Conservation (phyloP, 2,113 vertebrate species). For the Euleptes europaea region DNA sequence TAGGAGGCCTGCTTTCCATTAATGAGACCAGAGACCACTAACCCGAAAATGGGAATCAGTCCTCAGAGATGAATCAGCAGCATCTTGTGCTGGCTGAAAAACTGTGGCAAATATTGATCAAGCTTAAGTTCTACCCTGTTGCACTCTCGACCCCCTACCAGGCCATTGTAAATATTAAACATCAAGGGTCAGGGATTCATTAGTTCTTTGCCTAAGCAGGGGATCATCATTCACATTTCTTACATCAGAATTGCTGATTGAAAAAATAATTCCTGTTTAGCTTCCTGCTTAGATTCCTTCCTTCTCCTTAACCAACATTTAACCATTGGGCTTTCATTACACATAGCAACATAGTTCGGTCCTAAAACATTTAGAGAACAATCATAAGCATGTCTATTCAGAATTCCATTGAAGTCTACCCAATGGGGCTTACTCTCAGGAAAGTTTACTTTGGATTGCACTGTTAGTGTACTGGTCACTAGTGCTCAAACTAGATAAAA, state of each 20-base stretch:
- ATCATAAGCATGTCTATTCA: too few species aligned
- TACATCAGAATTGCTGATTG: background rate
- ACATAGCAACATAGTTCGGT: background rate
- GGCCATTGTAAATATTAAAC: too few species aligned
- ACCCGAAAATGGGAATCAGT: too few species aligned
- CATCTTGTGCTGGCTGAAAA: background rate
- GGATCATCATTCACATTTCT: background rate
- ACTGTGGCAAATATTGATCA: background rate
- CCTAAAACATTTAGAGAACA: background rate
- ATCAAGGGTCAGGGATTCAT: background rate
- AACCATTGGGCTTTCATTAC: background rate
- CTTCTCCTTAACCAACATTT: background rate
- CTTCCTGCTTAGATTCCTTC: background rate
- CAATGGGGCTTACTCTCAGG: too few species aligned
- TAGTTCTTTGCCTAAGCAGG: background rate
- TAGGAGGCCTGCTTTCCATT: background rate
- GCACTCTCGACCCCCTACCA: too few species aligned
- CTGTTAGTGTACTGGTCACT: too few species aligned
- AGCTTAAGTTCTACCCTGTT: background rate
- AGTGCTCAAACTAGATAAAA: too few species aligned
- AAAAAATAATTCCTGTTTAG: background rate
- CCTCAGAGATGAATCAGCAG: background rate
- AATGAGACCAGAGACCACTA: background rate
- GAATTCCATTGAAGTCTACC: too few species aligned
- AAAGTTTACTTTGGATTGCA: too few species aligned